phyloP scores from a whole-genome alignment of 2,888 invertebrate species.

The Drosophila kambysellisi region DNA sequence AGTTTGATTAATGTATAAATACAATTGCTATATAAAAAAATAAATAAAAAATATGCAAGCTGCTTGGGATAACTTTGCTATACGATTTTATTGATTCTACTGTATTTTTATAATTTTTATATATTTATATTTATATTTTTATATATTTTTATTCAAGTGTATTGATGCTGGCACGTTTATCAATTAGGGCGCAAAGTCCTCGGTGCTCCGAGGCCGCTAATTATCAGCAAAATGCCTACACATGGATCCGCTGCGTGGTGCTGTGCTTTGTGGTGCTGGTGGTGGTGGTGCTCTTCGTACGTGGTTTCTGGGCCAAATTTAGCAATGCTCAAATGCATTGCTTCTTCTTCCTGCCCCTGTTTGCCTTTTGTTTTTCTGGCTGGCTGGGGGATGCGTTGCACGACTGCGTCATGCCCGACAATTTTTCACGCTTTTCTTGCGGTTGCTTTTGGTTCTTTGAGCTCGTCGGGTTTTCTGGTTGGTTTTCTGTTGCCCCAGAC shows the following conservation, averaged over 20 bases:
- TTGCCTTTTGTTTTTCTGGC: slow-evolving; percentile 15
- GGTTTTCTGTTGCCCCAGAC: slow-evolving; percentile 38
- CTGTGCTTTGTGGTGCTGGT: slow-evolving; percentile 6
- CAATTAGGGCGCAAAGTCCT: slow-evolving; percentile 74
- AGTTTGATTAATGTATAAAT: too few relatives aligned
- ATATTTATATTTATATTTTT: too few relatives aligned
- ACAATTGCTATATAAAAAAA: too few relatives aligned
- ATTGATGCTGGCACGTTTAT: slow-evolving; percentile 63
- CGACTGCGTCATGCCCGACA: slow-evolving; percentile 76
- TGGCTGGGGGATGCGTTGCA: slow-evolving; percentile 44
- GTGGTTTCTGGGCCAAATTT: slow-evolving; percentile 70
- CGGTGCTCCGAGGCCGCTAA: slow-evolving; percentile 58
- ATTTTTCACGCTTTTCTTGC: slow-evolving; percentile 79
- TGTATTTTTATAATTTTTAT: too few relatives aligned
- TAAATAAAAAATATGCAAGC: too few relatives aligned
- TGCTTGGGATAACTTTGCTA: too few relatives aligned
- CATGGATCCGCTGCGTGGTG: slow-evolving; percentile 47
- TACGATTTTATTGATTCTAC: too few relatives aligned
- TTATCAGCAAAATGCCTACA: slow-evolving; percentile 78
- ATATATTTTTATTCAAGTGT: not conserved
- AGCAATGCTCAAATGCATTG: slow-evolving; percentile 66
- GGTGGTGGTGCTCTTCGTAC: slow-evolving; percentile 9
- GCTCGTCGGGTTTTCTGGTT: slow-evolving; percentile 4
- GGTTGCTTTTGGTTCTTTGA: slow-evolving; percentile 25
- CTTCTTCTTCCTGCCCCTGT: slow-evolving; percentile 21